Conservation (phyloP, 1,140 invertebrate species). For the Phthorimaea operculella region DNA sequence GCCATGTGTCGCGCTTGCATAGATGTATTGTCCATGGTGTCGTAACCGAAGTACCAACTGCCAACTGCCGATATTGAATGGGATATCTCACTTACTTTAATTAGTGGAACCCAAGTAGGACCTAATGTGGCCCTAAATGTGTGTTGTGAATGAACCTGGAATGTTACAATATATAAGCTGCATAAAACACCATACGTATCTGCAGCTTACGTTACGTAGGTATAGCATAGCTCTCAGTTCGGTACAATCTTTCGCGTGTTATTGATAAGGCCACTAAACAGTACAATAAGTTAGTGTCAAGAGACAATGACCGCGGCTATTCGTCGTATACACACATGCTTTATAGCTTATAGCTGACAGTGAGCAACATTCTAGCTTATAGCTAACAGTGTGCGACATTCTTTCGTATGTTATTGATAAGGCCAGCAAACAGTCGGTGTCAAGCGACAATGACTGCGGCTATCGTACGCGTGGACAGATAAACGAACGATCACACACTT, state of each 20-base stretch:
- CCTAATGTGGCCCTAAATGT: too few species aligned
- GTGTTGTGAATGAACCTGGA: too few species aligned
- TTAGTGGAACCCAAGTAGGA: too few species aligned
- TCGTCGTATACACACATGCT: too few species aligned
- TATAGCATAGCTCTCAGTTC: neutral
- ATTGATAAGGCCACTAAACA: conserved; percentile 61
- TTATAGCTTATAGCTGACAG: too few species aligned
- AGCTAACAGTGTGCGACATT: neutral
- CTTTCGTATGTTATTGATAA: conserved; percentile 50
- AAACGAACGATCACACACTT: conserved; percentile 39
- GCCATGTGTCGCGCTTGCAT: too few species aligned
- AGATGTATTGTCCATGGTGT: too few species aligned
- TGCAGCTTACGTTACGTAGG: too few species aligned
- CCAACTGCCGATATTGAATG: neutral
- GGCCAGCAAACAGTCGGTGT: conserved; percentile 46
- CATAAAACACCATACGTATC: too few species aligned
- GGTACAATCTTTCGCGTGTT: conserved; percentile 23
- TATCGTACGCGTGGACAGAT: conserved; percentile 29
- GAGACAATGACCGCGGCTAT: conserved; percentile 39
- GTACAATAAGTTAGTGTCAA: conserved; percentile 33
- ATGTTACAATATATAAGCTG: too few species aligned
- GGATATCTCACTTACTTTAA: too few species aligned
- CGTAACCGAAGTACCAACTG: conserved; percentile 35
- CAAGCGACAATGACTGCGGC: conserved; percentile 50
- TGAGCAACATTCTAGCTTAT: neutral